A percentile compares a stretch with the other conserved stretches of the same genome.
These are phyloP conservation scores for Abrostola tripartita DNA, from an alignment of 2,888 invertebrate genomes.

Conservation along the genomic window DNA sequence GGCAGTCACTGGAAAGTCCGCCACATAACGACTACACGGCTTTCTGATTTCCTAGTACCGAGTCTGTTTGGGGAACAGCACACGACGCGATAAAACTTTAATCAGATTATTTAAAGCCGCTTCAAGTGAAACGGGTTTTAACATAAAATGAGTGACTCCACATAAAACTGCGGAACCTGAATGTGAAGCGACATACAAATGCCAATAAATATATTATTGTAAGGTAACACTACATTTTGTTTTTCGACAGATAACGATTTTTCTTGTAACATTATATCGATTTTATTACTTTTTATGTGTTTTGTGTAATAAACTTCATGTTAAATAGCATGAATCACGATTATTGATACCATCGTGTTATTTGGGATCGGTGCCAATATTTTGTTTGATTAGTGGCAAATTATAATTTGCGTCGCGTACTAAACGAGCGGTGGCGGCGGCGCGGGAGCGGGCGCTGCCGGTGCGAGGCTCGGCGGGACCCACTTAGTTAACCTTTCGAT, in stretches of 20 bases:
- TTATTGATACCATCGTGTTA: background rate
- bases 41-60: constrained; percentile 27
- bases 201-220: constrained; percentile 1
- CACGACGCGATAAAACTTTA: constrained; percentile 22
- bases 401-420: background rate
- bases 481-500: constrained; percentile 44
- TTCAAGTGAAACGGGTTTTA: constrained; percentile 13
- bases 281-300: background rate
- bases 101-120: constrained; percentile 30
- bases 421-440: background rate
- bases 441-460: background rate
- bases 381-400: background rate
- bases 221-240: constrained; percentile 11
- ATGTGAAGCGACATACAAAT: background rate
- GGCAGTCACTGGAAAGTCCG: constrained; percentile 13
- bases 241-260: constrained; percentile 9
- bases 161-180: background rate
- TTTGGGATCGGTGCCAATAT: background rate
- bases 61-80: constrained; percentile 20
- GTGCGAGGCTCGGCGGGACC: background rate
- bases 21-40: background rate
- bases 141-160: constrained; percentile 5
- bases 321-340: constrained; percentile 18
- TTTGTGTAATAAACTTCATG: constrained; percentile 10
- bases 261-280: constrained; percentile 11